These are phyloP conservation scores for Dreissena rostriformis DNA, from an alignment of 1,140 invertebrate genomes.

Conservation along the genomic window DNA sequence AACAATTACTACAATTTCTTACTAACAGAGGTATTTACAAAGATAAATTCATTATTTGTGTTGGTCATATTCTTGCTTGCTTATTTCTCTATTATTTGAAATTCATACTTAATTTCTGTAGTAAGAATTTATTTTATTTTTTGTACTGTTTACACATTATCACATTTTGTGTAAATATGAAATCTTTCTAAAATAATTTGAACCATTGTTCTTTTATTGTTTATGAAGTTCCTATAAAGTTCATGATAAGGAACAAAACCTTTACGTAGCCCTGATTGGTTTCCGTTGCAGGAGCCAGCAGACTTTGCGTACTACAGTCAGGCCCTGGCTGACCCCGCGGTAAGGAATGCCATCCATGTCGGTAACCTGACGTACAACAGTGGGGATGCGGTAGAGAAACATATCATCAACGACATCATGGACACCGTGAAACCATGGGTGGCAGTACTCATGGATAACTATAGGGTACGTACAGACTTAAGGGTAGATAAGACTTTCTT, in stretches of 20 bases:
- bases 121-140: too few species aligned
- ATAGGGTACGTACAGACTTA: constrained; percentile 83
- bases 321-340: constrained; percentile 81
- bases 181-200: too few species aligned
- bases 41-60: background rate
- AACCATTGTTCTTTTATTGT: too few species aligned
- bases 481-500: too few species aligned
- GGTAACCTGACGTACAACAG: constrained; percentile 88
- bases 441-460: constrained; percentile 86
- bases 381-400: constrained; percentile 82
- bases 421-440: constrained; percentile 90
- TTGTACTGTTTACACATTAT: too few species aligned
- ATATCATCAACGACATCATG: constrained; percentile 91
- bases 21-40: constrained; percentile 79
- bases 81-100: too few species aligned
- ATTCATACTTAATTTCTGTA: too few species aligned
- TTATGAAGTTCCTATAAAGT: too few species aligned
- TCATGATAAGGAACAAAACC: too few species aligned
- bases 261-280: too few species aligned
- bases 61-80: too few species aligned
- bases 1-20: constrained; percentile 92
- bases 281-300: constrained; percentile 78
- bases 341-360: constrained; percentile 90
- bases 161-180: too few species aligned
- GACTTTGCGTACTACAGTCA: constrained; percentile 79